A percentile compares a stretch with the other conserved stretches of the same genome.
Conservation (phyloP, 2,797 vertebrate genomes). For the Myripristis jacobus region DNA sequence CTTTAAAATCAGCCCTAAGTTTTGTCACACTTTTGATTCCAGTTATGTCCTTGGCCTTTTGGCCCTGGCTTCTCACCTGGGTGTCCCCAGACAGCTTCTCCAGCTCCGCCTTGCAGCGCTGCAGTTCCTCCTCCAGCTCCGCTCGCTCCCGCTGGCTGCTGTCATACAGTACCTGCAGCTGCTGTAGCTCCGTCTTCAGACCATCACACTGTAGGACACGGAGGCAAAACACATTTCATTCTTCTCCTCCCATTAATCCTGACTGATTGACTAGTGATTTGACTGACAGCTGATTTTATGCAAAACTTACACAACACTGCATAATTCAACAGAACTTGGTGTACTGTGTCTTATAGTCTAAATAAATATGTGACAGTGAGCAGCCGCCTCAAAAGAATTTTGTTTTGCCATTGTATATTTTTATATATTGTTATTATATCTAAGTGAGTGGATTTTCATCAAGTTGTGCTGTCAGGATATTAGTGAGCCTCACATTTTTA, state of each 20-base stretch:
- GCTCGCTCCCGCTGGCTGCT: constrained; percentile 85
- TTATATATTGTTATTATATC: too few species aligned
- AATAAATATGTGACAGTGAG: constrained; percentile 19
- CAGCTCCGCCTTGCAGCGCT: constrained; percentile 90
- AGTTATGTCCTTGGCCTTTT: neutral
- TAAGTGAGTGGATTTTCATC: neutral
- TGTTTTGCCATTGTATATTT: constrained; percentile 3
- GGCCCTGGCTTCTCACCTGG: constrained; percentile 74
- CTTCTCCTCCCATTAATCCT: neutral
- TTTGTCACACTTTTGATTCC: neutral
- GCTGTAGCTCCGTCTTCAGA: constrained; percentile 84
- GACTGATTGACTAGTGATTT: neutral
- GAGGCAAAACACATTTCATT: constrained; percentile 14
- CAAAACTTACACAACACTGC: neutral
- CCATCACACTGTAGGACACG: constrained; percentile 80
- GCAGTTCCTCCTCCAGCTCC: constrained; percentile 87
- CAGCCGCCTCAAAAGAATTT: neutral
- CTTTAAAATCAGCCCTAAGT: too few species aligned
- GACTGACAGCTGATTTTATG: neutral
- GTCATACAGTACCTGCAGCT: constrained; percentile 85
- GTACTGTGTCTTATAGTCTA: neutral
- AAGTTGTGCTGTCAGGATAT: neutral
- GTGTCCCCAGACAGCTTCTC: constrained; percentile 81
- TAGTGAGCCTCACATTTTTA: neutral
- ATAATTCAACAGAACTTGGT: constrained; percentile 1